These are phyloP conservation scores for Mandrillus leucophaeus DNA, from an alignment of 2,113 vertebrate genomes.

Conservation along the genomic window DNA sequence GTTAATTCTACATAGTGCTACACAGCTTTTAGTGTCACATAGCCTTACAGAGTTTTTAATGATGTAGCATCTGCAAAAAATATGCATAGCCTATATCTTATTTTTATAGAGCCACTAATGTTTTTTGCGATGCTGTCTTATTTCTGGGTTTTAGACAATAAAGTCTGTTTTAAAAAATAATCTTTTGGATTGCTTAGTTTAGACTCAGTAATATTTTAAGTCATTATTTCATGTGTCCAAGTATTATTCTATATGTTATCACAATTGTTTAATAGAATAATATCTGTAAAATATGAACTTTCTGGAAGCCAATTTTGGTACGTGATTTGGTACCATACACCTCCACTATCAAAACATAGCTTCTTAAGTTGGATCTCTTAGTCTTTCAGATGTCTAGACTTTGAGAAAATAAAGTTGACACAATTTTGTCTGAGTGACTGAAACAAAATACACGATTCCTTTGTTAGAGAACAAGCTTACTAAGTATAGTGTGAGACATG, in stretches of 20 bases:
- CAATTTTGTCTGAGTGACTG: background rate
- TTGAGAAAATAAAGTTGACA: background rate
- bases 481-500: background rate
- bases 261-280: background rate
- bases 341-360: background rate
- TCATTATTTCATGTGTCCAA: background rate
- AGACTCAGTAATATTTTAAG: background rate
- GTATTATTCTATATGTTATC: conserved; percentile 32
- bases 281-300: background rate
- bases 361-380: background rate
- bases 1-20: background rate
- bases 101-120: background rate
- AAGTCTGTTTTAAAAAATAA: conserved; percentile 38
- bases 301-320: background rate
- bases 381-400: background rate
- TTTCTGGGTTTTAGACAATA: background rate
- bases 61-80: background rate
- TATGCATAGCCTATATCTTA: background rate
- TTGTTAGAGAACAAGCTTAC: background rate
- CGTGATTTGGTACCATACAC: background rate
- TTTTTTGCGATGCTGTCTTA: background rate
- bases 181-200: conserved; percentile 25
- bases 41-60: background rate
- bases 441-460: background rate
- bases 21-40: background rate